phyloP scores from a whole-genome alignment of 64 coral and sea anemone species.

The Trachythela sp. region DNA sequence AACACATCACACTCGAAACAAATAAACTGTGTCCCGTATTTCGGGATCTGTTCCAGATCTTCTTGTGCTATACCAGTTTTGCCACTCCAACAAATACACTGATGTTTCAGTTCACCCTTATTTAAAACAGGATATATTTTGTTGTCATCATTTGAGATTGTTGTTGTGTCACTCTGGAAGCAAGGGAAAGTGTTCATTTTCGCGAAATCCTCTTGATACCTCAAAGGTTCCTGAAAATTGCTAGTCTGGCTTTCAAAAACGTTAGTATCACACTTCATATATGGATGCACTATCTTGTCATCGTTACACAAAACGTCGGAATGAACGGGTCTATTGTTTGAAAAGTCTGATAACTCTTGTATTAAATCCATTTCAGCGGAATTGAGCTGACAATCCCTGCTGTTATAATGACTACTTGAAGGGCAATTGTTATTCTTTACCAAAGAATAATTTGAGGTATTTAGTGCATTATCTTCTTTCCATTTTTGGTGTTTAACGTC shows the following conservation, averaged over 20 bases:
- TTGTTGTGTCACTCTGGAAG: background rate
- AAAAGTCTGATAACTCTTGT: no score
- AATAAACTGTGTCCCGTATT: no score
- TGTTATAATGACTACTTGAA: background rate
- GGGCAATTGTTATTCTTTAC: background rate
- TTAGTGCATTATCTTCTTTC: background rate
- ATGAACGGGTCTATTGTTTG: background rate
- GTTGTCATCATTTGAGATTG: background rate
- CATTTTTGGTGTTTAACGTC: background rate
- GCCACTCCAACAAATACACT: background rate
- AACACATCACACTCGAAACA: background rate
- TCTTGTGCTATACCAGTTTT: background rate
- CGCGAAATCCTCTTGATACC: no score
- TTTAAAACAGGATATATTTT: no score
- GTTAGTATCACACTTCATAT: background rate
- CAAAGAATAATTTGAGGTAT: background rate
- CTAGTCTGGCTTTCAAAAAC: no score
- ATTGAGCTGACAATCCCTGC: background rate
- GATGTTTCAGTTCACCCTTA: no score
- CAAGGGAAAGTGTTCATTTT: no score
- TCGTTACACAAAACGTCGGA: background rate
- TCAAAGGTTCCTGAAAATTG: no score
- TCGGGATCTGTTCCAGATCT: background rate
- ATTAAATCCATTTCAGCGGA: no score
- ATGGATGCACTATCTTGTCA: background rate